Evolutionary conservation across 2,113 vertebrate species (phyloP).

Genomic region (Heloderma charlesbogerti): DNA sequence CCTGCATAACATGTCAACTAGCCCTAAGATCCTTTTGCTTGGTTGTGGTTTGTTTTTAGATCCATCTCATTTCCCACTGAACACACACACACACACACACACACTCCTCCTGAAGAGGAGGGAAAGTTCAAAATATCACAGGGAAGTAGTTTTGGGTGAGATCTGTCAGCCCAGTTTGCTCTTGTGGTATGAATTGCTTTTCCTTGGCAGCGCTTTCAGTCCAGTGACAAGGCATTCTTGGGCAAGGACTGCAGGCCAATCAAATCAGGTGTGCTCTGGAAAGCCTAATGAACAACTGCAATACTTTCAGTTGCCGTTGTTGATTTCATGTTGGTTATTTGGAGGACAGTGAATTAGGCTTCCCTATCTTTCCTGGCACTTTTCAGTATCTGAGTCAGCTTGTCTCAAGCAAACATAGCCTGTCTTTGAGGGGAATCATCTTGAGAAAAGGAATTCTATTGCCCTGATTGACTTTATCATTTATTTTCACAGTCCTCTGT

Average conservation of each 20-base stretch:
- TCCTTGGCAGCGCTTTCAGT: neutral
- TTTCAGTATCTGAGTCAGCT: conserved; percentile 65
- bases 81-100: neutral
- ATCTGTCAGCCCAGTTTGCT: neutral
- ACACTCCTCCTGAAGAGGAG: neutral
- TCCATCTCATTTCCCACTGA: neutral
- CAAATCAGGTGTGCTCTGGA: conserved; percentile 24
- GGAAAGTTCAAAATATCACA: neutral
- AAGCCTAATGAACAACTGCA: conserved; percentile 33
- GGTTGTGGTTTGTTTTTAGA: neutral
- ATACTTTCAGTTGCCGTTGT: accelerated
- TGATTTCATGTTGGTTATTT: conserved; percentile 16
- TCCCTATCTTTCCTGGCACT: neutral
- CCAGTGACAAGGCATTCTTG: neutral
- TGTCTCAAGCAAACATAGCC: conserved; percentile 58
- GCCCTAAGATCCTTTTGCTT: neutral
- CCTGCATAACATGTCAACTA: too few relatives aligned
- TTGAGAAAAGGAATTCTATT: conserved; percentile 46
- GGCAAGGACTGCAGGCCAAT: neutral
- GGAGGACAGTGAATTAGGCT: conserved; percentile 40
- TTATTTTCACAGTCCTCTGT: conserved; percentile 38
- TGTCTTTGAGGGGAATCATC: conserved; percentile 62
- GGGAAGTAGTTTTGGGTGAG: neutral
- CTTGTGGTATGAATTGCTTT: neutral
- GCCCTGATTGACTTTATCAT: conserved; percentile 24